phyloP scores from a whole-genome alignment of 2,113 vertebrate genomes.

The Centropus bengalensis region DNA sequence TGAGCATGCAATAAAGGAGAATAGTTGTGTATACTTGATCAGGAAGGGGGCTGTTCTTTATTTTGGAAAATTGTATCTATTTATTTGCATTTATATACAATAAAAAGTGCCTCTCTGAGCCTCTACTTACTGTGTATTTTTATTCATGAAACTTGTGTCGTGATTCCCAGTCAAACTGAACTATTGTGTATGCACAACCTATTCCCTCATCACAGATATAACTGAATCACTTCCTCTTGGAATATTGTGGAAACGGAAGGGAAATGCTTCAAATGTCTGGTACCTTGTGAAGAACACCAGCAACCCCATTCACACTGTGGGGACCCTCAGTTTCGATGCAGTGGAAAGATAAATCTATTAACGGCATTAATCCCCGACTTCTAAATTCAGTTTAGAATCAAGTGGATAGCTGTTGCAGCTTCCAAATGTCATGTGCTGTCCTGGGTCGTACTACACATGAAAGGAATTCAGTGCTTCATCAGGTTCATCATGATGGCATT shows the following conservation, averaged over 20 bases:
- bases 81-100: neutral
- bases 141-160: neutral
- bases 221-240: neutral
- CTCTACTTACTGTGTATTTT: neutral
- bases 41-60: conserved; percentile 18
- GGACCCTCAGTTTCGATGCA: neutral
- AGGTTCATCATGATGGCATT: neutral
- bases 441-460: neutral
- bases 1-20: neutral
- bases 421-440: neutral
- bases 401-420: neutral
- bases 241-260: neutral
- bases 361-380: neutral
- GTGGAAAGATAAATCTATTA: neutral
- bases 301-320: neutral
- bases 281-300: neutral
- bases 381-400: neutral
- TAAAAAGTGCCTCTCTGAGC: too few relatives aligned
- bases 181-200: neutral
- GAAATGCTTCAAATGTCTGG: neutral
- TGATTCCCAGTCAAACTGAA: neutral
- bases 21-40: neutral
- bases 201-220: neutral
- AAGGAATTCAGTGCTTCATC: neutral
- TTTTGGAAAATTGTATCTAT: neutral